Base-by-base conservation (phyloP, 2,797 vertebrate genomes). In the Notoglanidium macrostoma region DNA sequence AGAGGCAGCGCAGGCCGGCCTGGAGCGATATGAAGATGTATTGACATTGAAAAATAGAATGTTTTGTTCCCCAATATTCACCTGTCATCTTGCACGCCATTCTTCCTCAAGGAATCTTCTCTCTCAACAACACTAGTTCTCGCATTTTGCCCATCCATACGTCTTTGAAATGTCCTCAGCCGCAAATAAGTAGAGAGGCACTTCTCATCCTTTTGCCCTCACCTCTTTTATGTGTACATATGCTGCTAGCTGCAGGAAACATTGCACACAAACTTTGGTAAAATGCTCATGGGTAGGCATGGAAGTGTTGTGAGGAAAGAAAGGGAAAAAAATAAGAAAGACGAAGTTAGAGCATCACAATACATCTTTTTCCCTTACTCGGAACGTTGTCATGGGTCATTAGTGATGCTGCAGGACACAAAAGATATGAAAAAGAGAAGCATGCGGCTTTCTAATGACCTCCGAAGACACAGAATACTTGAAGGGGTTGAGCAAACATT, bases 11-110 rank as follows among this genome's bases (percentile, higher is more conserved):
- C 82, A 82, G 83, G 73, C 74, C 83, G 46, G 85, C 85, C 85
- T 51, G 83, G 5, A 65, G 83, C 87, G 57, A 88, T 90, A 90
- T 85, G 70, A 87, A 88, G 90, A 88, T 73, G 46, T 89, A 77
- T 55, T 89, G 85, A 87, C 86, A 57, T 87, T 90, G 88, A 90
- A 90, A 91, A 90, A 90, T 89, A 76, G 72, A 88, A 89, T 86
- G 88, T 90, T 90, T 90, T 90, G 89, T 88, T 90, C 87, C 89
- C 83, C 79, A 88, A 87, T 85, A 89, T 88, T 87, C 80, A 89
- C 85, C 87, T 90, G 90, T 85, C 90, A 90, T 86, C 85, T 77
- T 51, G 44, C 86, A 80, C 85, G 87, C 89, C 89, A 91, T 84
- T 86, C 84, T 61, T 89, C 35, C 65, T 89, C 73, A 77, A 29